Evolutionary conservation across 2,888 invertebrate species (phyloP).

Genomic region (Eristalinus aeneus): DNA sequence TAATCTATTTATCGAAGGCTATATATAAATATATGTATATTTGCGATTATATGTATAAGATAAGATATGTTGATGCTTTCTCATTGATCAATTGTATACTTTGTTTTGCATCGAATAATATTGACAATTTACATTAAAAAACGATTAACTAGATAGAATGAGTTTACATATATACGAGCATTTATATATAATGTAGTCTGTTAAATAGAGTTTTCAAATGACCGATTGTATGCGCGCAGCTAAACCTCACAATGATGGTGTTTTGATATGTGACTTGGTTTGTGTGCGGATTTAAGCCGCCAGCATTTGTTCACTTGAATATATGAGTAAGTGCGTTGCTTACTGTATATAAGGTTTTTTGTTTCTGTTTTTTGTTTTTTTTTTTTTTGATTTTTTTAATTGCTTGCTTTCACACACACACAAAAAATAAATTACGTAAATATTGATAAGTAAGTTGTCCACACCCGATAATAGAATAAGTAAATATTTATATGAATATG

Average conservation of each 20-base stretch:
- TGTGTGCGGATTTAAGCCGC: neutral
- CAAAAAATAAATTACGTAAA: slow-evolving; percentile 5
- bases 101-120: slow-evolving; percentile 35
- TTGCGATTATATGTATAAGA: slow-evolving; percentile 28
- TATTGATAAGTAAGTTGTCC: neutral
- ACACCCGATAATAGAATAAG: slow-evolving; percentile 39
- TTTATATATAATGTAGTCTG: slow-evolving; percentile 45
- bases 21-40: slow-evolving; percentile 14
- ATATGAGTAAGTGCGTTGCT: neutral
- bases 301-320: neutral
- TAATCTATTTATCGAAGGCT: slow-evolving; percentile 32
- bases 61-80: slow-evolving; percentile 41
- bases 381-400: slow-evolving; percentile 55
- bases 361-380: slow-evolving; percentile 30
- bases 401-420: slow-evolving; percentile 65
- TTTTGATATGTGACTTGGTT: slow-evolving; percentile 25
- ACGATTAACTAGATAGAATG: slow-evolving; percentile 12
- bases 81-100: slow-evolving; percentile 65
- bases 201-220: neutral
- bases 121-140: neutral
- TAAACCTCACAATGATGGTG: neutral
- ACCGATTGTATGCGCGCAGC: slow-evolving; percentile 4
- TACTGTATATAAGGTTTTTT: neutral
- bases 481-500: slow-evolving; percentile 31
- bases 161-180: slow-evolving; percentile 64